Evolutionary conservation across 92 coral and sea anemone species (phyloP).

Genomic region (Galaxea fascicularis): DNA sequence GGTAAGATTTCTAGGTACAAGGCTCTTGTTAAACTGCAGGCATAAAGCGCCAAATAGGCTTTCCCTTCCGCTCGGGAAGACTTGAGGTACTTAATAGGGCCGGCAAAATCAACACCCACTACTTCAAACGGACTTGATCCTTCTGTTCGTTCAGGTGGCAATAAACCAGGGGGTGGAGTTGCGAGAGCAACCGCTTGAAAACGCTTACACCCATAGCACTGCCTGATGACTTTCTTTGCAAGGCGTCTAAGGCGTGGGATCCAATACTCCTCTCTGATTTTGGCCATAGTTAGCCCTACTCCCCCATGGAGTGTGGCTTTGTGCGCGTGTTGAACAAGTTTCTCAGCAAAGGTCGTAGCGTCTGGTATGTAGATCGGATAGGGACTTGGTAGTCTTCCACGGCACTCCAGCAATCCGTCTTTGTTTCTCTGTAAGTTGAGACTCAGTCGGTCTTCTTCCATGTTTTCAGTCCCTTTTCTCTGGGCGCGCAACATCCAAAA

Average conservation of each 20-base stretch:
- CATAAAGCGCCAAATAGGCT: constrained; percentile 34
- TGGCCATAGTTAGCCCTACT: constrained; percentile 41
- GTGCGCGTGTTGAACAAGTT: constrained; percentile 36
- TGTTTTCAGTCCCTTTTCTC: constrained; percentile 36
- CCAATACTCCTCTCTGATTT: constrained; percentile 33
- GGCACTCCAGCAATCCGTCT: constrained; percentile 61
- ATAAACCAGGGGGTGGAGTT: constrained; percentile 36
- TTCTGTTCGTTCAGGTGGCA: constrained; percentile 18
- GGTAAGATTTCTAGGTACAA: constrained; percentile 36
- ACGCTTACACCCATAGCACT: constrained; percentile 25
- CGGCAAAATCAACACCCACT: constrained; percentile 18
- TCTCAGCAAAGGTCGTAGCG: constrained; percentile 43
- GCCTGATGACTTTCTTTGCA: constrained; percentile 15
- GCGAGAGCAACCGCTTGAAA: constrained; percentile 30
- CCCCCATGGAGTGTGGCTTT: constrained; percentile 42
- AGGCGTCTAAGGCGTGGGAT: constrained; percentile 36
- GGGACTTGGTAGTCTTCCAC: constrained; percentile 58
- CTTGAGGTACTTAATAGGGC: constrained; percentile 35
- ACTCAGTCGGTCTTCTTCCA: constrained; percentile 52
- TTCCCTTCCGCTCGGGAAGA: constrained; percentile 38
- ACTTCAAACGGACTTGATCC: constrained; percentile 23
- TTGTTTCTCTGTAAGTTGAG: constrained; percentile 58
- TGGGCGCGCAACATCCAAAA: constrained; percentile 56
- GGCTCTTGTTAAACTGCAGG: constrained; percentile 50
- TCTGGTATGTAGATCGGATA: constrained; percentile 63